These are phyloP conservation scores for Phaonia tiefii DNA, from an alignment of 2,888 invertebrate species.

Conservation along the genomic window DNA sequence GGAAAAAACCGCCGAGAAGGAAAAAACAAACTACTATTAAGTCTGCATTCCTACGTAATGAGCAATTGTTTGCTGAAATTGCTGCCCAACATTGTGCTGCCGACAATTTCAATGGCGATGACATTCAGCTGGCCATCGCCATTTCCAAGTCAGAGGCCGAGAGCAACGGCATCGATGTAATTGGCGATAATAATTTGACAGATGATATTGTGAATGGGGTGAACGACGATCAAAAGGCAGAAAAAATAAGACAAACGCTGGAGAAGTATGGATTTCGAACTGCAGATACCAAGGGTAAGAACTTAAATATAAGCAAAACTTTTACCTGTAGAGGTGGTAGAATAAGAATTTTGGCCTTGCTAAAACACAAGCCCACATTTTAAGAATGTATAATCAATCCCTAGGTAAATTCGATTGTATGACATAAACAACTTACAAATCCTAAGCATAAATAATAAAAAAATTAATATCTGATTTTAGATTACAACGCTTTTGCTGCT, in stretches of 20 bases:
- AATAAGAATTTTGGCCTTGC: too few relatives aligned
- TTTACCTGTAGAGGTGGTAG: too few relatives aligned
- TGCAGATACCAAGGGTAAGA: constrained; percentile 73
- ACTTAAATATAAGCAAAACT: neutral
- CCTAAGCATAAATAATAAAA: neutral
- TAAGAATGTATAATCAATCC: too few relatives aligned
- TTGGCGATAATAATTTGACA: constrained; percentile 51
- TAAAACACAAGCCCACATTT: too few relatives aligned
- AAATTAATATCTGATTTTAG: constrained; percentile 66
- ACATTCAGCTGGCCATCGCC: constrained; percentile 86
- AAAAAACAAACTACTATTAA: constrained; percentile 76
- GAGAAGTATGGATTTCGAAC: constrained; percentile 84
- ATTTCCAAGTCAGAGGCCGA: constrained; percentile 83
- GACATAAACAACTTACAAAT: too few relatives aligned
- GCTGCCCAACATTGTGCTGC: constrained; percentile 77
- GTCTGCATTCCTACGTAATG: constrained; percentile 76
- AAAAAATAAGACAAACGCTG: constrained; percentile 81
- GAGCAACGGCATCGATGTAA: constrained; percentile 60
- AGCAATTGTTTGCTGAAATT: constrained; percentile 77
- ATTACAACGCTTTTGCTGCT: constrained; percentile 72
- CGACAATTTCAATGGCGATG: constrained; percentile 84
- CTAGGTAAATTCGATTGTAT: too few relatives aligned
- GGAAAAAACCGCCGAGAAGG: constrained; percentile 27
- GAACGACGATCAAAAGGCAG: constrained; percentile 56
- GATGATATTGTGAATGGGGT: constrained; percentile 60